Conservation (phyloP, 2,888 invertebrate species). For the Alcis repandata region DNA sequence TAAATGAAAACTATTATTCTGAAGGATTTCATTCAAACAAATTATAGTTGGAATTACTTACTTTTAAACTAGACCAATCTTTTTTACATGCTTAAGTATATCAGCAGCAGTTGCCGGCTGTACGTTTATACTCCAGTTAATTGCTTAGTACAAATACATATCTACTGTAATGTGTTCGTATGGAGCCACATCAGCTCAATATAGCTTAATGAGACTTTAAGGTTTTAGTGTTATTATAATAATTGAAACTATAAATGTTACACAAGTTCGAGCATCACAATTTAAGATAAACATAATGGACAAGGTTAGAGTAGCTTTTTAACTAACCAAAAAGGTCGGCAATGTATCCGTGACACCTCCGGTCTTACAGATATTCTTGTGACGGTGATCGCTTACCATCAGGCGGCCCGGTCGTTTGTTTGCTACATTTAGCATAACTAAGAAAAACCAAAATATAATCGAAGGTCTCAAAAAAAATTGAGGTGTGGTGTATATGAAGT, state of each 20-base stretch:
- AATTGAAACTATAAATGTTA: neutral
- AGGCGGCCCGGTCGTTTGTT: too few relatives aligned
- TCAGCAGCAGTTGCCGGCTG: neutral
- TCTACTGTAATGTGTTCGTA: neutral
- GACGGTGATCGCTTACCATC: too few relatives aligned
- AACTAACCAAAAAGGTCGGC: too few relatives aligned
- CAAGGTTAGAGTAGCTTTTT: neutral
- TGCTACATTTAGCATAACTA: too few relatives aligned
- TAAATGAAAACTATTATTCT: too few relatives aligned
- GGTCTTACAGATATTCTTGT: too few relatives aligned
- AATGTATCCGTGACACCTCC: too few relatives aligned
- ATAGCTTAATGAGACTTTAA: neutral
- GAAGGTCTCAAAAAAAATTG: too few relatives aligned
- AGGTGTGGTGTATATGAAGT: too few relatives aligned
- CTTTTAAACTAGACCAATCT: neutral
- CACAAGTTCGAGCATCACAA: neutral
- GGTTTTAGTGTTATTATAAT: constrained; percentile 6
- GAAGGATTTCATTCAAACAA: neutral
- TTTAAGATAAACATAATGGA: too few relatives aligned
- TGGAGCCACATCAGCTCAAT: neutral
- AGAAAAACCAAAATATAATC: too few relatives aligned
- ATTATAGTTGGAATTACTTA: neutral
- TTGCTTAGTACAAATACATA: neutral
- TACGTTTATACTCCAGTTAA: neutral
- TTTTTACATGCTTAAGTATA: neutral